Evolutionary conservation across 1,140 invertebrate genomes (phyloP).

Genomic region (Pemphigus obesinymphae): DNA sequence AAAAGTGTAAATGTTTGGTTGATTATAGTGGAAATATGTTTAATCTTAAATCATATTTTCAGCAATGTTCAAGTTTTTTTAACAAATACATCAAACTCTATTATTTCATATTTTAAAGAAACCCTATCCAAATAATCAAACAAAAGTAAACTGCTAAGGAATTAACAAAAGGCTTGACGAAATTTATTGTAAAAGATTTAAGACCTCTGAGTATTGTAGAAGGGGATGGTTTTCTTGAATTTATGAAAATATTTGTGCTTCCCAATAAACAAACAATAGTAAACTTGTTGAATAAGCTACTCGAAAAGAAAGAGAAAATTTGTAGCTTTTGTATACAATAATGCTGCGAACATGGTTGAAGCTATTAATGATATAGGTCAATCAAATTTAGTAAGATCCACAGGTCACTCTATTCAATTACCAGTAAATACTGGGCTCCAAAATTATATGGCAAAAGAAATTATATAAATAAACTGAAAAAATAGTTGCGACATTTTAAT

Average conservation of each 20-base stretch:
- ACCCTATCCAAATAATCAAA: not conserved
- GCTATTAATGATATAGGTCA: constrained; percentile 27
- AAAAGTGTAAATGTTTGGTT: not conserved
- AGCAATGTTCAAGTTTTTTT: not conserved
- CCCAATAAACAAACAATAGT: no score
- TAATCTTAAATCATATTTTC: not conserved
- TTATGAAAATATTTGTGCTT: no score
- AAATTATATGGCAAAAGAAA: not conserved
- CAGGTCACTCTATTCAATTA: constrained; percentile 35
- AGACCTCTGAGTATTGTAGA: not conserved
- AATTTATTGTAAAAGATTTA: not conserved
- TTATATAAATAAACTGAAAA: not conserved
- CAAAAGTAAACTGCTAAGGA: not conserved
- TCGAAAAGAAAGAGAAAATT: no score
- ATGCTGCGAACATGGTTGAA: constrained; percentile 43
- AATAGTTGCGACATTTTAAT: not conserved
- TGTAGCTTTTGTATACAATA: constrained; percentile 35
- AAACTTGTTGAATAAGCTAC: no score
- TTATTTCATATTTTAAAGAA: not conserved
- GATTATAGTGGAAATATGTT: not conserved
- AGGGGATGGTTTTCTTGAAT: not conserved
- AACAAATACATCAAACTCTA: not conserved
- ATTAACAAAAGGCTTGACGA: not conserved
- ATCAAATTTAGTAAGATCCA: constrained; percentile 25
- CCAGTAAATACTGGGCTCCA: constrained; percentile 15